Evolutionary conservation across 2,797 vertebrate species (phyloP).

Genomic region (Myripristis murdjan): DNA sequence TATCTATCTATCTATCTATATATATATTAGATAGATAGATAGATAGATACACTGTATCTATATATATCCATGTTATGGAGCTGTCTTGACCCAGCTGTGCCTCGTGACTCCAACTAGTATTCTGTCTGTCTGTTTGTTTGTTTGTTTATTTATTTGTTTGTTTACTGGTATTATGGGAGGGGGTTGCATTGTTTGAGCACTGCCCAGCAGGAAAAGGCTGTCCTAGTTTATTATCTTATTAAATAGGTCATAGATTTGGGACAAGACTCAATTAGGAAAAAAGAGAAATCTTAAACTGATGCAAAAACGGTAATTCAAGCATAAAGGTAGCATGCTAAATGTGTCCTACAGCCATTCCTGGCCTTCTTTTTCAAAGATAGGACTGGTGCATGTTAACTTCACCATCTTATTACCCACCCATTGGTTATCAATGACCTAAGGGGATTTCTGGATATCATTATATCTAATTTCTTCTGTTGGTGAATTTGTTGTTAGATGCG

Average conservation of each 20-base stretch:
- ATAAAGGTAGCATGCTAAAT: constrained; percentile 8
- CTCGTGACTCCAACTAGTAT: constrained; percentile 9
- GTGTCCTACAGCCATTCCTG: constrained; percentile 15
- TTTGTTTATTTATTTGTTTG: constrained; percentile 27
- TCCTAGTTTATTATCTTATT: constrained; percentile 67
- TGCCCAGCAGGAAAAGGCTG: constrained; percentile 63
- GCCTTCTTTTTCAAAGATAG: constrained; percentile 10
- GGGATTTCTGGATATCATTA: constrained; percentile 14
- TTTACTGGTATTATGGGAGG: constrained; percentile 22
- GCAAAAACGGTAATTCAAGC: constrained; percentile 8
- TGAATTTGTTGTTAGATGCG: constrained; percentile 6
- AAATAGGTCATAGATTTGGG: constrained; percentile 64
- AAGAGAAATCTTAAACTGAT: not conserved
- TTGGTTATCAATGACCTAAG: not conserved
- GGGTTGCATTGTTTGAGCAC: constrained; percentile 40
- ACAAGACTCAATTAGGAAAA: constrained; percentile 39
- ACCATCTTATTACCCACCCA: too few relatives aligned
- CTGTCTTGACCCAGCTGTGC: constrained; percentile 13
- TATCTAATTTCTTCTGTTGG: not conserved
- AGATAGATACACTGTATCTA: too few relatives aligned
- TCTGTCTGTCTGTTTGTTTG: too few relatives aligned
- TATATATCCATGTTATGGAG: too few relatives aligned
- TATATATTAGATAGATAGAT: too few relatives aligned
- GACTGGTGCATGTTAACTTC: not conserved
- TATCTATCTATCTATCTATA: too few relatives aligned